Base-by-base conservation (phyloP, 2,797 vertebrate species). In the Fratercula arctica region DNA sequence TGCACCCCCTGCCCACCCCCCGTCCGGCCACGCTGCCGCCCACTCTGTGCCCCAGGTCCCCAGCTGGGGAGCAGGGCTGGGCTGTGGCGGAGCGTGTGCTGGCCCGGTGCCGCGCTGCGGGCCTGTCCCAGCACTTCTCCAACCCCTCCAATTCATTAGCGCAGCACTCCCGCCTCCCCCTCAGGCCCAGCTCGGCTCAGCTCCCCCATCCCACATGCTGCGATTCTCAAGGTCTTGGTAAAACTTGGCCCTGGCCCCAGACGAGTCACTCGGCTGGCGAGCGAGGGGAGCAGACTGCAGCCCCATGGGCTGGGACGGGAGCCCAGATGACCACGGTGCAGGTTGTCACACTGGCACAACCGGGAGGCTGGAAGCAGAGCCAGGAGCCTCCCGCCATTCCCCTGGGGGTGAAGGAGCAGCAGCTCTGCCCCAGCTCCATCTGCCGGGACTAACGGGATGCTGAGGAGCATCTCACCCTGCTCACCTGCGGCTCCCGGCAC, bases 41-140 rank as follows among this genome's bases (percentile, higher is more conserved):
- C 3, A 4, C 33, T 19, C 57, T 2, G 1, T 26, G 13, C 46
- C 57, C 50, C 5, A 3, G 48, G 45, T 70, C 18, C 28, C 48
- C 80, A 20, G 39, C n/a, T 3, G 2, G 1, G 6, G 17, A 37
- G 37, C 84, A 25, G 54, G 26, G 45, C 57, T n/a, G 35, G 21
- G 66, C 56, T 33, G 11, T 5, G 28, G 54, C n/a, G 29, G 26
- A 20, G 35, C 5, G 5, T 1, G 23, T 8, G 23, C 64, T 31
- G 33, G 39, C 48, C 21, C 2, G 3, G 51, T 8, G 5, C 41
- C 4, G 3, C 3, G 4, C 45, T 3, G 13, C 4, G 3, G 19
- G 31, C 31, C 31, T 16, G 43, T 19, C 64, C 64, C 78, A 14
- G 78, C 6, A 2, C 43, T 28, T 48, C 43, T 39, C 64, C 64